Conservation (phyloP, 2,113 vertebrate genomes). For the Galemys pyrenaicus region DNA sequence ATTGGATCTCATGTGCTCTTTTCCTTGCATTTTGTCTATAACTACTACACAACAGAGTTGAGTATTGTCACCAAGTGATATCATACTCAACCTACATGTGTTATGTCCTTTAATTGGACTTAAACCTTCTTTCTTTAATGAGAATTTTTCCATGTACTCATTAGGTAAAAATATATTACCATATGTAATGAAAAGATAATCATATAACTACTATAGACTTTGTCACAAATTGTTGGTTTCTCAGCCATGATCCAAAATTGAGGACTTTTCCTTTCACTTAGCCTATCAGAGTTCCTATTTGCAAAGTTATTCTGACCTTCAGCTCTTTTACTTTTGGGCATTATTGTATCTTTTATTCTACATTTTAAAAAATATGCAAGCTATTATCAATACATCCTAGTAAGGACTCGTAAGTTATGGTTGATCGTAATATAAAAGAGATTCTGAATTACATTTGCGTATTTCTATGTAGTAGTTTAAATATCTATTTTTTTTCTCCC, state of each 20-base stretch:
- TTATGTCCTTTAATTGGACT: not conserved
- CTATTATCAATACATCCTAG: not conserved
- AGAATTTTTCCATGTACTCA: slow-evolving; percentile 6
- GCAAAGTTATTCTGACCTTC: not conserved
- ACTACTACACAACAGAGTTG: not conserved
- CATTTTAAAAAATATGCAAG: not conserved
- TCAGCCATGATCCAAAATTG: not conserved
- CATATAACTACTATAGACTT: not conserved
- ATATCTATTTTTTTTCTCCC: not conserved
- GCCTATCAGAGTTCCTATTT: not conserved
- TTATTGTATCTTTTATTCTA: not conserved
- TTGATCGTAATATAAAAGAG: not conserved
- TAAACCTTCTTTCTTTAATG: not conserved
- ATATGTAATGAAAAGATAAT: not conserved
- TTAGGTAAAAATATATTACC: slow-evolving; percentile 2
- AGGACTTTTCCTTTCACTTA: not conserved
- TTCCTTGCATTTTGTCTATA: not conserved
- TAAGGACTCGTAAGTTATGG: not conserved
- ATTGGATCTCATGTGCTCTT: not conserved
- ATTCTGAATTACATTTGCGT: not conserved
- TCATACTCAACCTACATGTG: not conserved
- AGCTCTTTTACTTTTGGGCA: not conserved
- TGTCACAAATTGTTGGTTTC: not conserved
- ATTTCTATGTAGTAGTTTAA: slow-evolving; percentile 28
- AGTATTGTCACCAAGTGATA: not conserved